phyloP scores from a whole-genome alignment of 2,888 invertebrate genomes.

The Ennomos fuscantarius region DNA sequence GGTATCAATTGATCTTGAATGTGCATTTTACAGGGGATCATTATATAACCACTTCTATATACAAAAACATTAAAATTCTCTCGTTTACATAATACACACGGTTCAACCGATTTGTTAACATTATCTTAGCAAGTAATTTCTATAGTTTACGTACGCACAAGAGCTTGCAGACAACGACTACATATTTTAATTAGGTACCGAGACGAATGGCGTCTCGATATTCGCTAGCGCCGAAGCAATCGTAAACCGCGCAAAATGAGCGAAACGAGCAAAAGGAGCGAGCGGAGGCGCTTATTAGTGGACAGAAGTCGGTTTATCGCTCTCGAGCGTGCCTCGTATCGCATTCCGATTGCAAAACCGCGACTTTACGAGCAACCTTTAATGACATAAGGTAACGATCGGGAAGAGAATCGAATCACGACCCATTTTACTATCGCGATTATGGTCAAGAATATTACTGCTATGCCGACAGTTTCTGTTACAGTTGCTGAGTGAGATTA shows the following conservation, averaged over 20 bases:
- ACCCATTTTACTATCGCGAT: constrained; percentile 67
- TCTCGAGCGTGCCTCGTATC: constrained; percentile 67
- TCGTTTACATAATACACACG: not conserved
- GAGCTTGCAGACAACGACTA: constrained; percentile 47
- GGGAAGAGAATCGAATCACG: constrained; percentile 79
- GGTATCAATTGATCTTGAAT: constrained; percentile 16
- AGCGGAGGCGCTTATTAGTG: constrained; percentile 64
- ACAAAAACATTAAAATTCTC: too few species aligned
- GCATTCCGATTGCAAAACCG: constrained; percentile 75
- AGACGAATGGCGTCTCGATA: constrained; percentile 55
- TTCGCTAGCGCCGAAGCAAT: constrained; percentile 43
- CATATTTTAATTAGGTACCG: constrained; percentile 67
- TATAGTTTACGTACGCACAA: constrained; percentile 23
- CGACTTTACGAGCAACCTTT: constrained; percentile 71
- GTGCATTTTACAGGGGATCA: not conserved
- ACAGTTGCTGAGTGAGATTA: constrained; percentile 15
- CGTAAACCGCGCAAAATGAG: constrained; percentile 54
- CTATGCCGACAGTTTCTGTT: constrained; percentile 35
- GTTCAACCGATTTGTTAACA: not conserved
- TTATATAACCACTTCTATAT: not conserved
- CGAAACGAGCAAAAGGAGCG: constrained; percentile 50
- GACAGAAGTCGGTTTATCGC: constrained; percentile 60
- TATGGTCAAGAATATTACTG: constrained; percentile 41
- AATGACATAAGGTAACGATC: constrained; percentile 76
- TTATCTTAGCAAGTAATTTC: constrained; percentile 7